These are phyloP conservation scores for Coluber constrictor DNA, from an alignment of 2,797 vertebrate species.

Conservation along the genomic window DNA sequence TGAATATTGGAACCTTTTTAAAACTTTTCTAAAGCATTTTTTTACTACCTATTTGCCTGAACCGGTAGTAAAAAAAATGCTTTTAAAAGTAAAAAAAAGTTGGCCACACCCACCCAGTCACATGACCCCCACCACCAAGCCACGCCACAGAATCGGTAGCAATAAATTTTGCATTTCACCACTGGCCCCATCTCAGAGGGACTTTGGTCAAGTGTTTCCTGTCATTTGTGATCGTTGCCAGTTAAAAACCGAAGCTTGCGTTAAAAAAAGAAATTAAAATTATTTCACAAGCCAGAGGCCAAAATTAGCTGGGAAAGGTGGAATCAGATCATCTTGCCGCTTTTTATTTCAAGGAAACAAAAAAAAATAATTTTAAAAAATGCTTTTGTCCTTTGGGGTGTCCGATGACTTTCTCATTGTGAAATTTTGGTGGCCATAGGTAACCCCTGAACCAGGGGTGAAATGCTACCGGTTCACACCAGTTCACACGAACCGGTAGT, in stretches of 20 bases:
- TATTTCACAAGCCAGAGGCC: neutral
- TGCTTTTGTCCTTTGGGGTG: neutral
- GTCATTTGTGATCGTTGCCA: slow-evolving; percentile 11
- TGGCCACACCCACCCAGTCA: no score
- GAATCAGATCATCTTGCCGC: neutral
- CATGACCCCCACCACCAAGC: no score
- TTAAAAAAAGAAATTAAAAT: neutral
- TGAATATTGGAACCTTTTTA: no score
- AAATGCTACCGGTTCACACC: no score
- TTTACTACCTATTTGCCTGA: no score
- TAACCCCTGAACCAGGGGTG: no score
- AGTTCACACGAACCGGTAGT: no score
- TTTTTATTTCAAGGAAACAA: neutral
- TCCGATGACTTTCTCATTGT: neutral
- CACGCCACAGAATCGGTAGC: no score
- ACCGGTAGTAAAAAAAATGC: no score
- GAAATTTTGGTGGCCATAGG: neutral
- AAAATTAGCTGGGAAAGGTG: neutral
- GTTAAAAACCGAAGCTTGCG: neutral
- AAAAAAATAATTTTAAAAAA: neutral
- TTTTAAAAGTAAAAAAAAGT: no score
- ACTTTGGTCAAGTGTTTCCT: neutral
- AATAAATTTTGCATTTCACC: no score
- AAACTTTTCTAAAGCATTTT: no score
- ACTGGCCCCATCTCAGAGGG: neutral